Evolutionary conservation across 2,797 vertebrate species (phyloP), one percentile per base, ranked within the genome.

Genomic region (Hyperoplus lanceolatus): DNA sequence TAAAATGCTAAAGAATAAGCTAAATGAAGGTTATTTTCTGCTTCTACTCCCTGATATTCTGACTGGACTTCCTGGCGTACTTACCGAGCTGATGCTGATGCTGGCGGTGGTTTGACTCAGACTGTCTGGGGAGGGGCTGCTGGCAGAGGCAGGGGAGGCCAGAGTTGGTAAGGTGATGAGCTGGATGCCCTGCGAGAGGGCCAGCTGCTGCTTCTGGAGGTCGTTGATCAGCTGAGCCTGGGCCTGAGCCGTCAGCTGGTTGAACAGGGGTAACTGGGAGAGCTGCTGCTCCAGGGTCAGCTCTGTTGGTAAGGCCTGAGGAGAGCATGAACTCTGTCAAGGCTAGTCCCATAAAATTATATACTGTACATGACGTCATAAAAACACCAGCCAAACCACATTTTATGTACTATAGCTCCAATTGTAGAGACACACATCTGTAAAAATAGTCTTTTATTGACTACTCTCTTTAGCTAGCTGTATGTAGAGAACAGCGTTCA

Each of bases 231-330:
- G 87, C 90, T 95, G 95, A 14, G 90, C 91, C 88, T 94, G 93
- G 41, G 92, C 96, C 90, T 96, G 97, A 41, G 96, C 93, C 1
- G 95, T 95, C 7, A 96, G 86, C 91, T 97, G 97, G 88, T 95
- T 96, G 90, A 99, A 98, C 89, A 99, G 96, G 0, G 97, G 94
- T 7, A 96, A 99, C 21, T 97, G 97, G 36, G 98, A 92, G 60
- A 99, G 96, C 94, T 98, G 97, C 93, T 98, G 98, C 88, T 99
- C 98, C 93, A 99, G 93, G 66, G 96, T 96, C 89, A 99, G 79
- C 1, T 99, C 97, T 90, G 98, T 96, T 8, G 96, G 90, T 90
- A 98, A 81, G 0, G 95, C 94, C 98, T 99, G 83, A 58, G 39
- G 43, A 77, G 41, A 58, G 36, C 8, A 72, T 5, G 48, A 15